Evolutionary conservation across 1,140 invertebrate species (phyloP), one percentile per base, ranked within the genome.

Genomic region (Heliconius hermathena): DNA sequence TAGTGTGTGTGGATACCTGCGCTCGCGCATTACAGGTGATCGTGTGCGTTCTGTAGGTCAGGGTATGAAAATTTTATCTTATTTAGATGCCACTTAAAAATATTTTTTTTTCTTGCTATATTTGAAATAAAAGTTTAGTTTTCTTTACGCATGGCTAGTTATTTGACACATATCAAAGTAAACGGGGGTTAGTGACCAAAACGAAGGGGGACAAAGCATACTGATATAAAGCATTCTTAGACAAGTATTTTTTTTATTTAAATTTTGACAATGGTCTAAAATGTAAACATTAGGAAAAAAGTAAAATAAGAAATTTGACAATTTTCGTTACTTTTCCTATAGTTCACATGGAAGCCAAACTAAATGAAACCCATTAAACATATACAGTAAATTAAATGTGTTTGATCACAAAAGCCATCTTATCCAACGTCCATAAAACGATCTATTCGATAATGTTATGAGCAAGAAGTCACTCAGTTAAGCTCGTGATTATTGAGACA

Each of bases 11-110:
- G 79, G 84, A 77, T 89, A 90, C 87, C 87, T 90, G 88, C 87
- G 86, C 84, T 74, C 81, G 83, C 82, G 87, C 81, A 77, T 54
- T 82, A 85, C 87, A 91, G 89, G 89, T 90, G 87, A 82, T 76
- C 66, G 8, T 85, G 84, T 83, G 46, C 83, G 85, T 89, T 82
- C 79, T 38, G 29, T 57, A 71, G 74, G 84, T 71, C 66, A 26
- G 71, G 29, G 18, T 9, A 38, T n/a, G n/a, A n/a, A 16, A 72
- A 72, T 72, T 33, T 74, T 41, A 71, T 80, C 1, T 49, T 57
- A n/a, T 57, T 57, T 9, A 22, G 49, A 52, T 52, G 49, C 20
- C 18, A 52, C 8, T 52, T 52, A 6, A 20, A 8, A 52, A 20
- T 20, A 52, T 52, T 1, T 20, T 18, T 49, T 52, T 52, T 52